Conservation (phyloP, 2,888 invertebrate genomes). For the Adelognathus sp. region DNA sequence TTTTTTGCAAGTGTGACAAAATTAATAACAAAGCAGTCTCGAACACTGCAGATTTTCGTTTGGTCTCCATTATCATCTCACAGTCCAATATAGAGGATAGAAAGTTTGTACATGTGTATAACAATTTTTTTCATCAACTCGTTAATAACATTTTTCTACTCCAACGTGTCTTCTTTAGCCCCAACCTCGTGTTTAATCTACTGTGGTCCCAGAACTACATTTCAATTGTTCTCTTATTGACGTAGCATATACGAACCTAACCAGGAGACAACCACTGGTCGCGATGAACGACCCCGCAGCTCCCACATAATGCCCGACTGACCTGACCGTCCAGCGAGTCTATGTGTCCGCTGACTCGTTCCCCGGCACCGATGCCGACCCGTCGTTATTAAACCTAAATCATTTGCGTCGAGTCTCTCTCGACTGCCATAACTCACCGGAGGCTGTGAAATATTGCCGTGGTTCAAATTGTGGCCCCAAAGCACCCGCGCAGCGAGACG, state of each 20-base stretch:
- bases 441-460: slow-evolving; percentile 78
- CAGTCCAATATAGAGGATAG: too few species aligned
- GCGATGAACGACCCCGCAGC: slow-evolving; percentile 45
- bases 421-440: slow-evolving; percentile 77
- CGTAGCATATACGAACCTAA: slow-evolving; percentile 20
- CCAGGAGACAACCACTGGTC: slow-evolving; percentile 54
- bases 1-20: too few species aligned
- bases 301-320: slow-evolving; percentile 75
- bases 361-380: slow-evolving; percentile 47
- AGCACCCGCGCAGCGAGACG: slow-evolving; percentile 60
- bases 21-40: too few species aligned
- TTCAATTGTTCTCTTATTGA: slow-evolving; percentile 21
- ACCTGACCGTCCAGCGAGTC: slow-evolving; percentile 70
- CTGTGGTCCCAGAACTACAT: not conserved
- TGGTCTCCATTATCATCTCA: too few species aligned
- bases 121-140: not conserved
- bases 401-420: slow-evolving; percentile 75
- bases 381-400: slow-evolving; percentile 81
- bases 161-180: not conserved
- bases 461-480: slow-evolving; percentile 78
- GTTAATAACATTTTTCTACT: slow-evolving; percentile 38
- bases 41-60: too few species aligned
- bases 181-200: not conserved
- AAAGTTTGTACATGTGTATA: too few species aligned
- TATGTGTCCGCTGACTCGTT: not conserved